Percentiles rank a stretch among this genome's conserved stretches.
phyloP scores from a whole-genome alignment of 2,888 invertebrate genomes.

The Chirona hameri region DNA sequence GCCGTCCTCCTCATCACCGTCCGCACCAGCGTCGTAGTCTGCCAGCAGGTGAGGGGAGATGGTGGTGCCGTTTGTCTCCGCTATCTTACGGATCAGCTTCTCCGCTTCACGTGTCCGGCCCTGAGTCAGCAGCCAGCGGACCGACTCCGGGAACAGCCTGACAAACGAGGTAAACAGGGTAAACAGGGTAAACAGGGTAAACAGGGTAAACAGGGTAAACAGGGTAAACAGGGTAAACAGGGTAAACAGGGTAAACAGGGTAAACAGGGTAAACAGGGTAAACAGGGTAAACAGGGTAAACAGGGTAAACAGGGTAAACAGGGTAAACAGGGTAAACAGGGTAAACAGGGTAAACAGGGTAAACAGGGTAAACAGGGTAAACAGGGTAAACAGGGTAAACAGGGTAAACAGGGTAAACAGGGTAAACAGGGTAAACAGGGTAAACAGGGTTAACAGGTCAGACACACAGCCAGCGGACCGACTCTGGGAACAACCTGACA shows the following conservation, averaged over 20 bases:
- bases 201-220: neutral
- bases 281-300: neutral
- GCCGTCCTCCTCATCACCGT: neutral
- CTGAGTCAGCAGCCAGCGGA: constrained; percentile 22
- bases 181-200: too few species aligned
- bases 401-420: too few species aligned
- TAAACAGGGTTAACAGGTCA: too few species aligned
- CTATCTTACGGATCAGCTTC: neutral
- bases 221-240: too few species aligned
- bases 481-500: too few species aligned
- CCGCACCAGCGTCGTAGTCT: neutral
- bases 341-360: too few species aligned
- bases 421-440: too few species aligned
- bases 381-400: too few species aligned
- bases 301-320: neutral
- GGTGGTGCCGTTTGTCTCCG: constrained; percentile 1
- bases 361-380: too few species aligned
- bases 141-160: constrained; percentile 22
- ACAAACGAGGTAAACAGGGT: neutral
- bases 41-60: constrained; percentile 3
- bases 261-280: neutral
- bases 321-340: too few species aligned
- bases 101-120: neutral
- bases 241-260: too few species aligned
- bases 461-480: too few species aligned